These are phyloP conservation scores for Podotricha telesiphe DNA, from an alignment of 2,888 invertebrate species.

Conservation along the genomic window DNA sequence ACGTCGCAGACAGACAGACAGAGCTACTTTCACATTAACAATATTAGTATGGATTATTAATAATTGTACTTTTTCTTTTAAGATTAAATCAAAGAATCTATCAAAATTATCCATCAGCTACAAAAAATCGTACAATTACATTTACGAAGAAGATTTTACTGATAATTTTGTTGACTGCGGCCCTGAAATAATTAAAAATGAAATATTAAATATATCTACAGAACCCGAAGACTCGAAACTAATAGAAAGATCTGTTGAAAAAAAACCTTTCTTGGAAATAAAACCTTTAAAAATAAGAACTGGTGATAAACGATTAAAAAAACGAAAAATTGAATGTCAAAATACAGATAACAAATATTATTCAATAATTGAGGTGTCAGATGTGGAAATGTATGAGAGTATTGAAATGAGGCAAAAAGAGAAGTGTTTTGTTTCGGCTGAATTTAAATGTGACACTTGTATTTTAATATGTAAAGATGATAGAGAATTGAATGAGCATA, in stretches of 20 bases:
- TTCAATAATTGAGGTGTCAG: constrained; percentile 27
- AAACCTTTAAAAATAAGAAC: constrained; percentile 23
- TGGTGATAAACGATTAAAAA: background rate
- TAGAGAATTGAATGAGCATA: constrained; percentile 28
- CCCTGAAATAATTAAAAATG: constrained; percentile 25
- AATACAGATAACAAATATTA: constrained; percentile 10
- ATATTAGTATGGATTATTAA: too few species aligned
- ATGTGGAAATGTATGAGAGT: constrained; percentile 32
- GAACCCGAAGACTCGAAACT: background rate
- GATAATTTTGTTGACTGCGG: constrained; percentile 40
- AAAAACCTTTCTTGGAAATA: constrained; percentile 16
- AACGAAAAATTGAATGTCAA: background rate
- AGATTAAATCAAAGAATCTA: background rate
- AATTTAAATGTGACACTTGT: constrained; percentile 32
- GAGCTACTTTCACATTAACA: too few species aligned
- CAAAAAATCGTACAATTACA: background rate
- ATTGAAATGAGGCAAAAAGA: constrained; percentile 19
- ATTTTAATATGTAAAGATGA: constrained; percentile 29
- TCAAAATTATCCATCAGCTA: constrained; percentile 1
- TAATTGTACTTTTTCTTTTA: background rate
- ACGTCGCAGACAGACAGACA: too few species aligned
- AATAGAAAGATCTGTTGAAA: background rate
- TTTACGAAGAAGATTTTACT: background rate
- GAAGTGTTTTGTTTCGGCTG: constrained; percentile 6
- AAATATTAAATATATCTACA: constrained; percentile 9